Conservation (phyloP, 2,113 vertebrate species). For the Opisthocomus hoazin region DNA sequence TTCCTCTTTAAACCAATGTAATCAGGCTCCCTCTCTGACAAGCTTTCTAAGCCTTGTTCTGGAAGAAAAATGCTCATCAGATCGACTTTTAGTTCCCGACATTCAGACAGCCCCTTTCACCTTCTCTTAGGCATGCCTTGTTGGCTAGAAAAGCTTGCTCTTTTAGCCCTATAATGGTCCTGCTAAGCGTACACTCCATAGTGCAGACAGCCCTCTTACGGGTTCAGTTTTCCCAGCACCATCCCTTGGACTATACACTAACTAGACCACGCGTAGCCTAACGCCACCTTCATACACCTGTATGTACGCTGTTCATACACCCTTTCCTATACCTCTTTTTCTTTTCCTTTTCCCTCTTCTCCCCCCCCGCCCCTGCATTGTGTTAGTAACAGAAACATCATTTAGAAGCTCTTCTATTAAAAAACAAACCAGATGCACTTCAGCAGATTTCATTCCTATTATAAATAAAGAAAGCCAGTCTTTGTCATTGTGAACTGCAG, state of each 20-base stretch:
- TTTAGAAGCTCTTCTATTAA: background rate
- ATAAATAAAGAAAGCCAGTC: background rate
- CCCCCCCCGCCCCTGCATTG: too few species aligned
- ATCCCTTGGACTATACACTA: background rate
- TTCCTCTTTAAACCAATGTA: background rate
- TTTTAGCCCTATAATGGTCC: background rate
- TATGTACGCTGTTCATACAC: background rate
- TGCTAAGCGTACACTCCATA: background rate
- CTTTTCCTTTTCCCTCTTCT: background rate
- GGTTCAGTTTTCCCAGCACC: background rate
- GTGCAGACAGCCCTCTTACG: background rate
- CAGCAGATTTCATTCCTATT: background rate
- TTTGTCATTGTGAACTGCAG: background rate
- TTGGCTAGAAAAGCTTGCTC: background rate
- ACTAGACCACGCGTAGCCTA: background rate
- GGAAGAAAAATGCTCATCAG: background rate
- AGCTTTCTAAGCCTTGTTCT: background rate
- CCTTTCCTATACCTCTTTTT: background rate
- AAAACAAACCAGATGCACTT: background rate
- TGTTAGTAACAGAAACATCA: background rate
- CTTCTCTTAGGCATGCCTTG: background rate
- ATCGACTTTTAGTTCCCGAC: background rate
- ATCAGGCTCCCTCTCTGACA: background rate
- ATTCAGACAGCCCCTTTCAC: background rate
- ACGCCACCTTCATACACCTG: background rate